Conservation (phyloP, 2,113 vertebrate genomes). For the Orycteropus afer region DNA sequence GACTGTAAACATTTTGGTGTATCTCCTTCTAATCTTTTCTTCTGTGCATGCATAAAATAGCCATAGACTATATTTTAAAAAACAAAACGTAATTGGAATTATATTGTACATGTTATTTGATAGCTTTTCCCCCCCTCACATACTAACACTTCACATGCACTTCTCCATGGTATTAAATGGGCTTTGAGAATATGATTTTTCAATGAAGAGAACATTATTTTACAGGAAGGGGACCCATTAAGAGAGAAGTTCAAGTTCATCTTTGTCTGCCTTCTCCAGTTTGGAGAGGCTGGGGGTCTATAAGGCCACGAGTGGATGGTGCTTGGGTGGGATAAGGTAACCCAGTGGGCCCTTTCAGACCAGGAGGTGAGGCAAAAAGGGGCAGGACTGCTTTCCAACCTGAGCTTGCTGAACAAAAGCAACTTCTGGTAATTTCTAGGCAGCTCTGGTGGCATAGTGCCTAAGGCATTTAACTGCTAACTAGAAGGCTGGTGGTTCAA, state of each 20-base stretch:
- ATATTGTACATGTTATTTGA: not conserved
- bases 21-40: not conserved
- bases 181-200: constrained; percentile 2
- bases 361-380: not conserved
- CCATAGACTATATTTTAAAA: not conserved
- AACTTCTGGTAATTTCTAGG: not conserved
- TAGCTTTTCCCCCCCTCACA: not conserved
- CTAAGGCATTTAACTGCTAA: no score
- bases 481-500: no score
- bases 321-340: not conserved
- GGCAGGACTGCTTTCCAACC: not conserved
- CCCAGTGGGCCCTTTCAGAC: not conserved
- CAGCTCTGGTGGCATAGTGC: no score
- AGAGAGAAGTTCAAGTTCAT: not conserved
- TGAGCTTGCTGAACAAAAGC: not conserved
- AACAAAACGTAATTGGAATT: not conserved
- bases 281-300: not conserved
- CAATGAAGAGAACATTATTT: not conserved
- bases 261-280: not conserved
- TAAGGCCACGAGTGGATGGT: not conserved
- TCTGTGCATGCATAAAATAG: not conserved
- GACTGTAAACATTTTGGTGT: not conserved
- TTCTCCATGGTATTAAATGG: not conserved
- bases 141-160: not conserved
- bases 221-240: not conserved